Evolutionary conservation across 2,797 vertebrate genomes (phyloP).

Genomic region (Anguilla obscura): DNA sequence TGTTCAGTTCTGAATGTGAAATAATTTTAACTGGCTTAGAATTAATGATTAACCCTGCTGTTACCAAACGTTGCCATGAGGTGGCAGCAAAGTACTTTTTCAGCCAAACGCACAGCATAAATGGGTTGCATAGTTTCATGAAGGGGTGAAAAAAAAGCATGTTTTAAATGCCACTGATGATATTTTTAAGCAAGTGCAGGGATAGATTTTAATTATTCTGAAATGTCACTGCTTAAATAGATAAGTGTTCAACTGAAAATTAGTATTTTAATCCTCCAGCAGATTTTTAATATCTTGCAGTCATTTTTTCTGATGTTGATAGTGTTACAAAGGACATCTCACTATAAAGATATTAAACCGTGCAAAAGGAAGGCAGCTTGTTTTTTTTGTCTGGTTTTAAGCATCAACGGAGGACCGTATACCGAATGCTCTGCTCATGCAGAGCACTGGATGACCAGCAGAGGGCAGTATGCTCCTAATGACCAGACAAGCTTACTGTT

Average conservation of each 20-base stretch:
- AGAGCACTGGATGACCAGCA: slow-evolving; percentile 23
- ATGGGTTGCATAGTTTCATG: background rate
- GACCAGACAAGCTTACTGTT: background rate
- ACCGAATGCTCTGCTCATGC: background rate
- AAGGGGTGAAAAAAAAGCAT: background rate
- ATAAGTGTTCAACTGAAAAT: background rate
- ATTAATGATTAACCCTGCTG: background rate
- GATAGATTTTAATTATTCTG: background rate
- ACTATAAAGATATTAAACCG: background rate
- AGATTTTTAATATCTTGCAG: background rate
- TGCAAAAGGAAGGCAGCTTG: background rate
- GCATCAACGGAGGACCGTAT: background rate
- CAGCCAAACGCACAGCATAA: background rate
- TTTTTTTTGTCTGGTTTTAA: background rate
- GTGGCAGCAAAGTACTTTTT: slow-evolving; percentile 33
- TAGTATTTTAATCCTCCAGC: background rate
- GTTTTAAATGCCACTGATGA: background rate
- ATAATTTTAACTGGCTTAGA: background rate
- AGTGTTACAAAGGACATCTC: background rate
- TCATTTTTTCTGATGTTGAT: background rate
- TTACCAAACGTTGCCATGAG: slow-evolving; percentile 29
- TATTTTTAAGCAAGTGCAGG: background rate
- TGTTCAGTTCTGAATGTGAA: background rate
- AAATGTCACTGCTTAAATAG: background rate
- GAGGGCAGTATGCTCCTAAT: slow-evolving; percentile 31